Evolutionary conservation across 2,797 vertebrate species (phyloP).

Genomic region (Gymnocypris eckloni): DNA sequence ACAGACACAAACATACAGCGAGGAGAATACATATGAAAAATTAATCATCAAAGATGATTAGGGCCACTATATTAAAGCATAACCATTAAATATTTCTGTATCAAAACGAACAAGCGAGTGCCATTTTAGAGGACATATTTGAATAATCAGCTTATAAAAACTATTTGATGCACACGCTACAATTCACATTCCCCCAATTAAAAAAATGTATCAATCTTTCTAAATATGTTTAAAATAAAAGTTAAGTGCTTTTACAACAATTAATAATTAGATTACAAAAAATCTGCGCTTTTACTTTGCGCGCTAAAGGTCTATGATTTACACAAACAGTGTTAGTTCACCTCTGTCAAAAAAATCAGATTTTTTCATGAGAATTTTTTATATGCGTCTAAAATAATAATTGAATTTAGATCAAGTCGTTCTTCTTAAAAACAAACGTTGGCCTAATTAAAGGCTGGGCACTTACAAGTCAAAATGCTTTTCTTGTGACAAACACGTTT

Average conservation of each 20-base stretch:
- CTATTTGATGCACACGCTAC: background rate
- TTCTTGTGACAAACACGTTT: background rate
- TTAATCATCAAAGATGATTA: background rate
- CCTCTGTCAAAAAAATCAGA: background rate
- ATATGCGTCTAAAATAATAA: background rate
- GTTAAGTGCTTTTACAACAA: background rate
- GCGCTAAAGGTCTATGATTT: background rate
- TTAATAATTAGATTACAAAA: background rate
- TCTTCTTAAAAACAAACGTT: background rate
- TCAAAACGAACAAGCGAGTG: background rate
- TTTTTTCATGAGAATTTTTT: background rate
- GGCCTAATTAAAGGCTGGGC: background rate
- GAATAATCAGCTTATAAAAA: background rate
- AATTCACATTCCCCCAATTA: background rate
- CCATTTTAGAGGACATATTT: background rate
- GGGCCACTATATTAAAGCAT: background rate
- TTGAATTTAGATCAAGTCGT: background rate
- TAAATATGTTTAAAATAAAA: background rate
- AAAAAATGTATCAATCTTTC: background rate
- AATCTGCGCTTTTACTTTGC: background rate
- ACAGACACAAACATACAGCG: background rate
- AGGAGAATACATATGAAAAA: background rate
- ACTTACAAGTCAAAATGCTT: background rate
- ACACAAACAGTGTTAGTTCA: background rate
- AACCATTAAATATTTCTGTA: background rate